Base-by-base conservation (phyloP, 2,113 vertebrate species). In the Sinocyclocheilus anshuiensis region DNA sequence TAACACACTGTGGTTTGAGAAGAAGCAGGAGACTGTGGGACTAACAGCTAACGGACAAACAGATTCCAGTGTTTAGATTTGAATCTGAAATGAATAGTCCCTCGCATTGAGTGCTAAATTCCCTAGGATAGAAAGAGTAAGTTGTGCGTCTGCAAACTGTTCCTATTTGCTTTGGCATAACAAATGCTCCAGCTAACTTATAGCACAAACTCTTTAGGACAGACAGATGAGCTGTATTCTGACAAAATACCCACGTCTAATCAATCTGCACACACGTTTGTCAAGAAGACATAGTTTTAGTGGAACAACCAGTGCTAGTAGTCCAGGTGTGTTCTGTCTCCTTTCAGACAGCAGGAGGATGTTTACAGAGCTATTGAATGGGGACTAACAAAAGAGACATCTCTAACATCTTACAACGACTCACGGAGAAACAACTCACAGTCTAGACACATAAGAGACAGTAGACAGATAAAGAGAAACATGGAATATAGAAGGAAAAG, bases 11-110 rank as follows among this genome's bases (percentile, higher is more conserved):
- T 59, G 72, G 24, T 81, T 59, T 33, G 57, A 86, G 77, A 80
- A 78, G 55, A 75, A 89, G 80, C 87, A 93, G 90, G 91, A 94
- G 92, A 86, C 90, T 87, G 89, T 83, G 85, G 82, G 82, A 76
- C 89, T 86, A 91, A 88, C 89, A 87, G 87, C 81, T 88, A 22
- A 77, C 26, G 57, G 69, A 80, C 86, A 78, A 84, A 85, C 77
- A 71, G 65, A 85, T 79, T 57, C 53, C 24, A 22, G 77, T 94
- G 93, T 95, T 95, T 95, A 94, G 92, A 92, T 94, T 94, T 94
- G 89, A 94, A 94, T 93, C 89, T 87, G 88, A 93, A 90, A 87
- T 91, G 90, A 88, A 95, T 92, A 94, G 91, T 91, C 87, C 91
- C 90, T 89, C 88, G 92, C 88, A 92, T 92, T 94, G 92, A 94